Conservation (phyloP, 1,140 invertebrate genomes). For the Drosophila repletoides region DNA sequence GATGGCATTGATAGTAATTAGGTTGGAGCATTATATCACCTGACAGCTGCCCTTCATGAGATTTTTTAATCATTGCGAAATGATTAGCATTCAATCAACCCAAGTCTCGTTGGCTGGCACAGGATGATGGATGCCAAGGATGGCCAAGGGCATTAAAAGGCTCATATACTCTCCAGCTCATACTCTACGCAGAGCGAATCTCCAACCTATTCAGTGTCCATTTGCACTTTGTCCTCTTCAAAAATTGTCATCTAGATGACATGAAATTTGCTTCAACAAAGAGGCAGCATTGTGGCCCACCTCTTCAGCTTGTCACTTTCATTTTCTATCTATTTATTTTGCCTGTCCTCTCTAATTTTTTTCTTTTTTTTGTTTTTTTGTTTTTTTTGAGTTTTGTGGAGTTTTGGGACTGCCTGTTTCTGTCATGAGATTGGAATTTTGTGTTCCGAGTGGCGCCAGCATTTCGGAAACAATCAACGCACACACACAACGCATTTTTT, state of each 20-base stretch:
- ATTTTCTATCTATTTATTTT: not conserved
- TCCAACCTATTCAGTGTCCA: conserved; percentile 16
- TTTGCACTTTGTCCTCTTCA: conserved; percentile 43
- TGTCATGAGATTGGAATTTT: conserved; percentile 43
- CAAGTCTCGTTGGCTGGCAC: conserved; percentile 20
- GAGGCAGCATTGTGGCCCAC: not conserved
- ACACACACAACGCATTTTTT: conserved; percentile 16
- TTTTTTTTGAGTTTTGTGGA: not conserved
- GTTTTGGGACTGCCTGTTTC: not conserved
- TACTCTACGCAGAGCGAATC: not conserved
- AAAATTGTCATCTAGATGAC: conserved; percentile 42
- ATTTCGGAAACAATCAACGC: conserved; percentile 48
- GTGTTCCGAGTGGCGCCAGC: conserved; percentile 34
- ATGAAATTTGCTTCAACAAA: conserved; percentile 46
- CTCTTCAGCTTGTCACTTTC: conserved; percentile 21
- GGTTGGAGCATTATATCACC: conserved; percentile 15
- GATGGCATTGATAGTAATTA: conserved; percentile 11
- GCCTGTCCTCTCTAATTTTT: not conserved
- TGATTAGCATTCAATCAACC: conserved; percentile 26
- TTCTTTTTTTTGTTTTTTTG: not conserved
- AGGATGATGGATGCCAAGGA: conserved; percentile 28
- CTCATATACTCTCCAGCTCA: not conserved
- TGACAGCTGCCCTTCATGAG: conserved; percentile 4
- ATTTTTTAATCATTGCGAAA: conserved; percentile 19
- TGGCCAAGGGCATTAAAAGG: too few species aligned